Conservation (phyloP, 2,888 invertebrate species). For the Neoascia interrupta region DNA sequence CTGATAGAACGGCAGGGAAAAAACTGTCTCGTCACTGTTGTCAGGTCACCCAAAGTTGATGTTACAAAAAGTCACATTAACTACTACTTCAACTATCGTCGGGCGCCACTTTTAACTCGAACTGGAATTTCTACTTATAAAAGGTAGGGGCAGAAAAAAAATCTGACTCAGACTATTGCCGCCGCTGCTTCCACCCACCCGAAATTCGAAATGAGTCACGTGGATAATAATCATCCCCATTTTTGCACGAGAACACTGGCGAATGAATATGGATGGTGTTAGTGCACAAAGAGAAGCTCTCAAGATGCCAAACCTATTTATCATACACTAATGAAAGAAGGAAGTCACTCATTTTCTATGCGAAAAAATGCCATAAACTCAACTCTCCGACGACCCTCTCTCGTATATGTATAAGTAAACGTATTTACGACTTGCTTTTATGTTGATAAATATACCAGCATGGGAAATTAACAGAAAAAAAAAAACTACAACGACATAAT, state of each 20-base stretch:
- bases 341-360: conserved; percentile 50
- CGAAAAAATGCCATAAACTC: conserved; percentile 25
- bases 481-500: conserved; percentile 38
- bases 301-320: conserved; percentile 58
- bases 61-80: conserved; percentile 32
- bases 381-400: conserved; percentile 26
- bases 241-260: not conserved
- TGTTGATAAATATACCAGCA: conserved; percentile 49
- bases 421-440: no score
- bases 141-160: not conserved
- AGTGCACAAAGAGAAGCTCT: conserved; percentile 37
- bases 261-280: no score
- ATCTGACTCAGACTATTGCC: conserved; percentile 47
- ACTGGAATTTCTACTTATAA: conserved; percentile 35
- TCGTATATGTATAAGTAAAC: no score
- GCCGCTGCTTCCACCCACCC: conserved; percentile 46
- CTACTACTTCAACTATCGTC: conserved; percentile 39
- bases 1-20: no score
- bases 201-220: conserved; percentile 45
- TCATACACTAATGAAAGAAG: conserved; percentile 51
- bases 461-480: conserved; percentile 11
- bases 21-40: no score
- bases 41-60: no score
- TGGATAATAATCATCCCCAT: conserved; percentile 26
- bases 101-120: conserved; percentile 60